phyloP scores from a whole-genome alignment of 2,113 vertebrate species.

The Vidua chalybeata region DNA sequence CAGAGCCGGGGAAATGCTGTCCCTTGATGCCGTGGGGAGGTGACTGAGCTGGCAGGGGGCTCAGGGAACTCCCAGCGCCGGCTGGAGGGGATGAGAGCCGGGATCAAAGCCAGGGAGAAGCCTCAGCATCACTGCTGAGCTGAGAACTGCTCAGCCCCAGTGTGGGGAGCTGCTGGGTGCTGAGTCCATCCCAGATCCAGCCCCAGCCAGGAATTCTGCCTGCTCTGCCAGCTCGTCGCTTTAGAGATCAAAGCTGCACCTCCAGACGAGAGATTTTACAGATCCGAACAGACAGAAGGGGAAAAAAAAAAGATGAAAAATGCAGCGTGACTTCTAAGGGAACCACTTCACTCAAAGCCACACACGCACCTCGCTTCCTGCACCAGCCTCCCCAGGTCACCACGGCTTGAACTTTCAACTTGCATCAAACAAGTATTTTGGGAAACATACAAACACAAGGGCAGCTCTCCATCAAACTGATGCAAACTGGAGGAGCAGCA shows the following conservation, averaged over 20 bases:
- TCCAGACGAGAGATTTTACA: constrained; percentile 7
- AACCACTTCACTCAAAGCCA: constrained; percentile 27
- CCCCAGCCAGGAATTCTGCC: neutral
- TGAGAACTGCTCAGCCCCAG: neutral
- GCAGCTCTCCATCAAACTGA: neutral
- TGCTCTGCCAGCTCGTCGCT: fast-evolving
- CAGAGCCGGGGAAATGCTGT: neutral
- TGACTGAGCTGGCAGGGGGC: neutral
- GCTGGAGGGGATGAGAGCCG: neutral
- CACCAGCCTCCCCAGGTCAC: neutral
- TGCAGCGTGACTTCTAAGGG: neutral
- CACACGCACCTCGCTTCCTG: neutral
- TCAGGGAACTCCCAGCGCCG: neutral
- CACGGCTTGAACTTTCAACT: neutral
- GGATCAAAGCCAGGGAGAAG: constrained; percentile 19
- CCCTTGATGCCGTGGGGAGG: neutral
- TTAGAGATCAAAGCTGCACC: constrained; percentile 49
- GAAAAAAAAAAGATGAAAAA: neutral
- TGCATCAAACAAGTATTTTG: neutral
- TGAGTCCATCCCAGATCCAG: neutral
- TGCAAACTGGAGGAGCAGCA: neutral
- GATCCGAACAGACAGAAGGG: neutral
- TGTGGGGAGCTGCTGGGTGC: neutral
- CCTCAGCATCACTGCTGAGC: neutral
- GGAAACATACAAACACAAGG: neutral